Conservation (phyloP, 2,888 invertebrate genomes). For the Drosophila austrosaltans region DNA sequence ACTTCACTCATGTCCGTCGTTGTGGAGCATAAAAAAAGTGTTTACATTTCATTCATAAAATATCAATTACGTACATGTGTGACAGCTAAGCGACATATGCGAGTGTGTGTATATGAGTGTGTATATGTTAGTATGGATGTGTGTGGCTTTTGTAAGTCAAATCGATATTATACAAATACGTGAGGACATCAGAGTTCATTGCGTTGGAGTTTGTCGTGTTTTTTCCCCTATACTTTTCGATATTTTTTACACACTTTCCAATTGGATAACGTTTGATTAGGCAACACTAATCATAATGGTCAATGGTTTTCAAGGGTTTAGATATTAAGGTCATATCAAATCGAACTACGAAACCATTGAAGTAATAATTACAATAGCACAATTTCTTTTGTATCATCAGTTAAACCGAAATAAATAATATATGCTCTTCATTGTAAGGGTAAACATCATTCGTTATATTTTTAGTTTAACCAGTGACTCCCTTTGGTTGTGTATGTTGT, state of each 20-base stretch:
- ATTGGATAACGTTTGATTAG: not conserved
- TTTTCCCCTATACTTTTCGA: conserved; percentile 5
- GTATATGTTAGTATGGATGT: conserved; percentile 12
- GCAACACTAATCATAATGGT: not conserved
- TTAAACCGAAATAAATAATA: too few relatives aligned
- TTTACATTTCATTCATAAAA: conserved; percentile 80
- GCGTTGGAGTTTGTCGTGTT: conserved; percentile 33
- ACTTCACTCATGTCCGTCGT: conserved; percentile 17
- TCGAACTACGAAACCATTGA: too few relatives aligned
- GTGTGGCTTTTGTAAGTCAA: conserved; percentile 67
- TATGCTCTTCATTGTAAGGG: not conserved
- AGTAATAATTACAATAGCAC: too few relatives aligned
- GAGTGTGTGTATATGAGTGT: not conserved
- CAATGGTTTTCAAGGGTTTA: too few relatives aligned
- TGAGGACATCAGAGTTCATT: conserved; percentile 78
- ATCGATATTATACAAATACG: conserved; percentile 75
- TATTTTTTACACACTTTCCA: conserved; percentile 4
- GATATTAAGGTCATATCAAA: too few relatives aligned
- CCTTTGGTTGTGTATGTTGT: not conserved
- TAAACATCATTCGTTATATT: conserved; percentile 60
- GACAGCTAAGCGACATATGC: conserved; percentile 56
- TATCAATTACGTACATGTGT: conserved; percentile 78
- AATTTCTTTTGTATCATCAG: too few relatives aligned
- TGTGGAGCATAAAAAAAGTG: conserved; percentile 65
- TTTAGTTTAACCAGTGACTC: conserved; percentile 3